These are phyloP conservation scores for Caiman crocodilus DNA, from an alignment of 2,797 vertebrate species.

Conservation along the genomic window DNA sequence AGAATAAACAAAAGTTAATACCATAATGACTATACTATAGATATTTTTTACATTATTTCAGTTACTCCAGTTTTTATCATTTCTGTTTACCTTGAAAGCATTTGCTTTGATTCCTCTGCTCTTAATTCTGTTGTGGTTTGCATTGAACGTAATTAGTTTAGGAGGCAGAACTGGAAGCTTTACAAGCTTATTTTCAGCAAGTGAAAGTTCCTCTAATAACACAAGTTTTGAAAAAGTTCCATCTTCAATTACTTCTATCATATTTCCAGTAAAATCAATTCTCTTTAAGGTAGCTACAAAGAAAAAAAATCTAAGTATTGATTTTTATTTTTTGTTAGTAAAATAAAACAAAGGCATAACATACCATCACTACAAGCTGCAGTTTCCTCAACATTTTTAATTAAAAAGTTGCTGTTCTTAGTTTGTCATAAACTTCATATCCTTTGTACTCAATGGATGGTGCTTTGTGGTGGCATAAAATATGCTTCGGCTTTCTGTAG, in stretches of 20 bases:
- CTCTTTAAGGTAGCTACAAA: slow-evolving; percentile 92
- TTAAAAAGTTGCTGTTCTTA: background rate
- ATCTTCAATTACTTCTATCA: slow-evolving; percentile 97
- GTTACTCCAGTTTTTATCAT: background rate
- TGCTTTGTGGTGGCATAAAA: no score
- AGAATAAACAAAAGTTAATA: background rate
- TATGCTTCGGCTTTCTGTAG: no score
- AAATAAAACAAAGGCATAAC: background rate
- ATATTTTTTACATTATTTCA: background rate
- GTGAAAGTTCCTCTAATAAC: slow-evolving; percentile 90
- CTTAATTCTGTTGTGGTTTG: slow-evolving; percentile 93
- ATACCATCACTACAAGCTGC: background rate
- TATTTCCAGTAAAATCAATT: slow-evolving; percentile 95
- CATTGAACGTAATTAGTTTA: slow-evolving; percentile 91
- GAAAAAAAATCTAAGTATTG: background rate
- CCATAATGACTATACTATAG: background rate
- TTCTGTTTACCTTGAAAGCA: slow-evolving; percentile 90
- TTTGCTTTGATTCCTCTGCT: slow-evolving; percentile 95
- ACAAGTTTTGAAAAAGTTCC: slow-evolving; percentile 92
- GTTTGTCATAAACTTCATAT: background rate
- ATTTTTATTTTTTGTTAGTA: background rate
- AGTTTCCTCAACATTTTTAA: background rate
- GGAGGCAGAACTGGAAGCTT: slow-evolving; percentile 92
- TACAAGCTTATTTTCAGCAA: slow-evolving; percentile 92
- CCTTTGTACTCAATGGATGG: no score